These are phyloP conservation scores for Delia radicum DNA, from an alignment of 1,140 invertebrate genomes.

Conservation along the genomic window DNA sequence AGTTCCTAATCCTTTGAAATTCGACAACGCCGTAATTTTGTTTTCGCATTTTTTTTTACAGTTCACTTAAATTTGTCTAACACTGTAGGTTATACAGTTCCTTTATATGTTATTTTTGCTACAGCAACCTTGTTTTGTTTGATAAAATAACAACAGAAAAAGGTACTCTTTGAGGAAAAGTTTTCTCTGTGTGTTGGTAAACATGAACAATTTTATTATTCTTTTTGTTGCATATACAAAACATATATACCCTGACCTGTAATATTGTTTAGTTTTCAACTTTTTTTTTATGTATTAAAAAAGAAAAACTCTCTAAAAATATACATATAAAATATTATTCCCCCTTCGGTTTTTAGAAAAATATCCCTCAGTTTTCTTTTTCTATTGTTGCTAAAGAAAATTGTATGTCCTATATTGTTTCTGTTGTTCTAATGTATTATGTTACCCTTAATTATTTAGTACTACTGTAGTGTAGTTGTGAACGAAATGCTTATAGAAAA, in stretches of 20 bases:
- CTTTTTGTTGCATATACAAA: neutral
- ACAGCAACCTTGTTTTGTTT: neutral
- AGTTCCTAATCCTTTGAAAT: too few relatives aligned
- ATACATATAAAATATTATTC: neutral
- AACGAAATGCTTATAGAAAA: too few relatives aligned
- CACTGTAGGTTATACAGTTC: too few relatives aligned
- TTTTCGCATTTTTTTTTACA: neutral
- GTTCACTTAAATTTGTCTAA: neutral
- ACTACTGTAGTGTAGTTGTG: too few relatives aligned
- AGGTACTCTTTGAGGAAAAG: neutral
- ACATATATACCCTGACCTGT: neutral
- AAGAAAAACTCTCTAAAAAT: neutral
- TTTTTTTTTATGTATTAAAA: neutral
- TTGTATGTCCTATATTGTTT: too few relatives aligned
- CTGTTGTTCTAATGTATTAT: neutral
- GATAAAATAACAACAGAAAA: neutral
- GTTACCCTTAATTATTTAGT: neutral
- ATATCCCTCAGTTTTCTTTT: neutral
- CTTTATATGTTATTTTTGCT: neutral
- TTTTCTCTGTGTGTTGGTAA: neutral
- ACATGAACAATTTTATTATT: neutral
- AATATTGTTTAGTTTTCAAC: too few relatives aligned
- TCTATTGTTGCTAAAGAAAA: neutral
- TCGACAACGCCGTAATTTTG: neutral
- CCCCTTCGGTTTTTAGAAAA: neutral